Conservation (phyloP, 2,888 invertebrate species). For the Eubasilissa splendida region DNA sequence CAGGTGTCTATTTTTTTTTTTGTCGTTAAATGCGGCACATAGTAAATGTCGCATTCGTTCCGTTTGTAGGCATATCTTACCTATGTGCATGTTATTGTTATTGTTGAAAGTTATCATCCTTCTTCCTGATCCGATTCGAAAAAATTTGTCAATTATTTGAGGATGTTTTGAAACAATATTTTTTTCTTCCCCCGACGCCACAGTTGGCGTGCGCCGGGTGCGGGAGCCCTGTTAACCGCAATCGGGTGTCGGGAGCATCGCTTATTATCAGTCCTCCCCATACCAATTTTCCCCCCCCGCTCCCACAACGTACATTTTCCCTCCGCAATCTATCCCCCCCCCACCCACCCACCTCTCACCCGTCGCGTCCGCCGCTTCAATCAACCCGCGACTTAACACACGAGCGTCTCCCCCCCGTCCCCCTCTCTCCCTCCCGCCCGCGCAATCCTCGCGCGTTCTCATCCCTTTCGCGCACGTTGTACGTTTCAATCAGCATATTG, state of each 20-base stretch:
- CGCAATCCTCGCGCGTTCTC: not conserved
- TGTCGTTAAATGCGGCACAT: too few species aligned
- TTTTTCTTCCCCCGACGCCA: too few species aligned
- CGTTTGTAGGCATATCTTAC: too few species aligned
- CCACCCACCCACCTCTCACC: conserved; percentile 58
- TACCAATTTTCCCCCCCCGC: conserved; percentile 32
- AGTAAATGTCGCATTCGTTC: too few species aligned
- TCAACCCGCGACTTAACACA: conserved; percentile 10
- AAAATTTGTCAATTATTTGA: too few species aligned
- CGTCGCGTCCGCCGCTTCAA: conserved; percentile 28
- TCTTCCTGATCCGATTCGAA: too few species aligned
- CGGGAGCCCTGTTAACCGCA: conserved; percentile 42
- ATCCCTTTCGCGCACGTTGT: conserved; percentile 15
- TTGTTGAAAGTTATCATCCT: too few species aligned
- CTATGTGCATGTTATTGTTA: too few species aligned
- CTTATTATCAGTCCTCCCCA: conserved; percentile 60
- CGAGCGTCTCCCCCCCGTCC: not conserved
- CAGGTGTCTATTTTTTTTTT: too few species aligned
- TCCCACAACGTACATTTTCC: not conserved
- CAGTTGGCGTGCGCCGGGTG: conserved; percentile 1
- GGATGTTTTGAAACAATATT: too few species aligned
- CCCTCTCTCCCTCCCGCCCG: not conserved
- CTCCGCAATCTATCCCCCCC: conserved; percentile 40
- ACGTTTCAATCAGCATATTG: conserved; percentile 37
- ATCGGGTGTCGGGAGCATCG: conserved; percentile 60